Evolutionary conservation across 1,140 invertebrate species (phyloP), one percentile per base, ranked within the genome.

Genomic region (Cardiocondyla obscurior): DNA sequence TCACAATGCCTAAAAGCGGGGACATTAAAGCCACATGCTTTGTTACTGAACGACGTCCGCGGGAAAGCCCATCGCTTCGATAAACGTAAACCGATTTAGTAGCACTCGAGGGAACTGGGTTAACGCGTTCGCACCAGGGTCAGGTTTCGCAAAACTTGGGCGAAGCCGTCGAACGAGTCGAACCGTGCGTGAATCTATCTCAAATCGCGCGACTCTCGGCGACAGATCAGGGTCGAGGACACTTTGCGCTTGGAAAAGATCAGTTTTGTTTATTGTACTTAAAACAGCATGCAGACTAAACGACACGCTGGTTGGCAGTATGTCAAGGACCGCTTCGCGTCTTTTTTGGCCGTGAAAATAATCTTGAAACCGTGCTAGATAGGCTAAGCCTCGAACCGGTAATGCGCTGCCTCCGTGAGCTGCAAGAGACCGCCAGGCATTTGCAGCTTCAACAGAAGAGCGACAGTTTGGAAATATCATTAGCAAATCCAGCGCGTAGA

Each of bases 311-410:
- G 22, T 25, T 86, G 85, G 85, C 85, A 87, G 85, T 87, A 44
- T 82, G 85, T 86, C 85, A 87, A 87, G 85, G 73, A 84, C 14
- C 30, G 22, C 28, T 42, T 51, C 55, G 30, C 12, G 58, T 86
- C 49, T 44, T 46, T 87, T 62, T 49, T 72, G 85, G 44, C 81
- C 84, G 42, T 86, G 77, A 86, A 82, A 85, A 82, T 82, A 44
- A 49, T 81, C 42, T 25, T 10, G 51, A 60, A 51, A 81, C 46
- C 49, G 69, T 36, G 46, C 28, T n/a, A n/a, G 1, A 6, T 19
- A 39, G 12, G 12, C 46, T 25, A 42, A 51, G 19, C 36, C 36
- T 73, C 19, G 25, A 33, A 36, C 3, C 5, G 5, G 22, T 14
- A 2, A 42, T 19, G n/a, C 12, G 39, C 7, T 5, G 19, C 28